Evolutionary conservation across 2,888 invertebrate genomes (phyloP).

Genomic region (Lasioglossum marginatum): DNA sequence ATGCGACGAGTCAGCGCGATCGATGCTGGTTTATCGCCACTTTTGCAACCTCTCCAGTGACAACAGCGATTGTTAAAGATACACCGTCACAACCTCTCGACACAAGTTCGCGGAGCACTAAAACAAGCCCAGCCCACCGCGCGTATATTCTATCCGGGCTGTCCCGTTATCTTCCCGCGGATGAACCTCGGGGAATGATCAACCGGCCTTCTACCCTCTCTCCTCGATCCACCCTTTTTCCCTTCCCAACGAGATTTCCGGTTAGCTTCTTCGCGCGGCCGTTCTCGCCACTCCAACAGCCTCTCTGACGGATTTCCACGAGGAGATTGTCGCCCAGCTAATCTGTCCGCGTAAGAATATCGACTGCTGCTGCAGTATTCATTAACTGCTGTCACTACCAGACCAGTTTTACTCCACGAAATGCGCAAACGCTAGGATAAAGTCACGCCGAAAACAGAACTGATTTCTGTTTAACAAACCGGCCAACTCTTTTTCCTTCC

Average conservation of each 20-base stretch:
- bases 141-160: conserved; percentile 1
- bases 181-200: neutral
- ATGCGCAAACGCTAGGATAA: conserved; percentile 70
- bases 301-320: conserved; percentile 15
- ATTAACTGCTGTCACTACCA: conserved; percentile 79
- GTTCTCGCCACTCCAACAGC: neutral
- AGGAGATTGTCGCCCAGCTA: conserved; percentile 52
- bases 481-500: conserved; percentile 35
- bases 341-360: conserved; percentile 76
- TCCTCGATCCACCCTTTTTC: neutral
- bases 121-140: neutral
- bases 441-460: conserved; percentile 53
- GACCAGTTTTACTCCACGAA: conserved; percentile 76
- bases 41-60: conserved; percentile 64
- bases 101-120: conserved; percentile 45
- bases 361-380: conserved; percentile 77
- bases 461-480: conserved; percentile 59
- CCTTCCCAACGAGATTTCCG: neutral
- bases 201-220: neutral
- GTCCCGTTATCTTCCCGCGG: conserved; percentile 1
- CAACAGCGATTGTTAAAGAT: conserved; percentile 46
- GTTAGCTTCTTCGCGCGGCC: neutral
- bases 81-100: conserved; percentile 54
- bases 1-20: conserved; percentile 72
- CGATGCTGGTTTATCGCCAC: conserved; percentile 72